Evolutionary conservation across 2,797 vertebrate genomes (phyloP).

Genomic region (Rhincodon typus): DNA sequence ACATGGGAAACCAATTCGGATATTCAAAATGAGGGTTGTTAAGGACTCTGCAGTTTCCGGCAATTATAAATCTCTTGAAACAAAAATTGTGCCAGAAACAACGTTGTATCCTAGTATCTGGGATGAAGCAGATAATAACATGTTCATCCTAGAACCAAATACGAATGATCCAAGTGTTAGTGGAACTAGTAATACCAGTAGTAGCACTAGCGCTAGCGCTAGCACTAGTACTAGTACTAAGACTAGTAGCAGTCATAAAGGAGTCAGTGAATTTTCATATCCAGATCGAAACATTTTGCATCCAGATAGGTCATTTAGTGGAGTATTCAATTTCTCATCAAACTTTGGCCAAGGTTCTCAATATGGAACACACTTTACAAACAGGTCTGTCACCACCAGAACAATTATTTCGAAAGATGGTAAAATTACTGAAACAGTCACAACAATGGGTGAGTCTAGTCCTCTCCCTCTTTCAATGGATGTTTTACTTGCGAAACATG

Average conservation of each 20-base stretch:
- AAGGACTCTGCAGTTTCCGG: constrained; percentile 48
- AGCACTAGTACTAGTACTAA: no score
- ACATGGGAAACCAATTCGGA: constrained; percentile 52
- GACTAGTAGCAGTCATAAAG: no score
- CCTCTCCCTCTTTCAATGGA: accelerated
- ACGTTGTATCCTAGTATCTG: neutral
- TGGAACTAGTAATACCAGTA: no score
- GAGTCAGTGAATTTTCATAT: neutral
- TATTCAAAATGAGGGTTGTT: constrained; percentile 68
- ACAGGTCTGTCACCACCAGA: neutral
- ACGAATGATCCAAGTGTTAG: neutral
- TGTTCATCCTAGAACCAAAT: neutral
- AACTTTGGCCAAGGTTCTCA: no score
- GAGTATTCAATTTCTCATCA: neutral
- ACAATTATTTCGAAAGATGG: neutral
- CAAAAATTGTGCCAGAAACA: no score
- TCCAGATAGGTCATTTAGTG: no score
- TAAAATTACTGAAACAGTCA: neutral
- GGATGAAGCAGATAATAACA: accelerated
- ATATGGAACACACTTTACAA: no score
- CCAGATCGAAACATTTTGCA: neutral
- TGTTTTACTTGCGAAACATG: no score
- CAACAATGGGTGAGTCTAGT: neutral
- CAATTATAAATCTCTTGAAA: constrained; percentile 56
- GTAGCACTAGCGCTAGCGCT: no score